phyloP scores from a whole-genome alignment of 2,888 invertebrate genomes.

The Quadroppia sp. region DNA sequence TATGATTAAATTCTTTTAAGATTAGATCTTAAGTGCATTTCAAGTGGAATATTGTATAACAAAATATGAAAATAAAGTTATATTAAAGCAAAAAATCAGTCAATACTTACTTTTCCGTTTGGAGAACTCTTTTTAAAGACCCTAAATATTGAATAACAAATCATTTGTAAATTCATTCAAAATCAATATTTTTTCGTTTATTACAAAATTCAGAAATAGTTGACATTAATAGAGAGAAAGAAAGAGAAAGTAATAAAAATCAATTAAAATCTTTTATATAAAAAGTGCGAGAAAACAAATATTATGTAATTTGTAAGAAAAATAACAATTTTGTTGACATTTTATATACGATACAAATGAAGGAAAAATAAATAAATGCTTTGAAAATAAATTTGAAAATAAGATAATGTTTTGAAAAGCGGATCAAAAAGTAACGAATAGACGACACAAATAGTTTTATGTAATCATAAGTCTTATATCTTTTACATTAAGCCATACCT shows the following conservation, averaged over 20 bases:
- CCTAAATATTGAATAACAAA: slow-evolving; percentile 53
- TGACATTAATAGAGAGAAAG: background rate
- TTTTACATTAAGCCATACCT: slow-evolving; percentile 2
- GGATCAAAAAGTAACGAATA: background rate
- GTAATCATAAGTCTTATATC: background rate
- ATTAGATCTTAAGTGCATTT: too few relatives aligned
- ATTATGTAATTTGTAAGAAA: too few relatives aligned
- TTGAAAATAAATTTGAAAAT: background rate
- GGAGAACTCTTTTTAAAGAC: slow-evolving; percentile 97
- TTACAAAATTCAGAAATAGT: background rate
- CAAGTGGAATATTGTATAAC: too few relatives aligned
- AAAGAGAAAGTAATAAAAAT: background rate
- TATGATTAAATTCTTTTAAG: too few relatives aligned
- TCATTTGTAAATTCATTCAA: too few relatives aligned
- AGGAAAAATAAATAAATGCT: slow-evolving; percentile 11
- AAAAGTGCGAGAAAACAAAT: slow-evolving; percentile 4
- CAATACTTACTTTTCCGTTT: slow-evolving; percentile 74
- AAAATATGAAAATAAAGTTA: too few relatives aligned
- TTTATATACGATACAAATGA: slow-evolving; percentile 7
- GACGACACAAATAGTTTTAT: slow-evolving; percentile 10
- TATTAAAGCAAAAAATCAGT: background rate
- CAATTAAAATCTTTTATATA: background rate
- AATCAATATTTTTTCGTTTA: too few relatives aligned
- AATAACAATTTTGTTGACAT: slow-evolving; percentile 7
- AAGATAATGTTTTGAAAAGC: background rate